phyloP scores from a whole-genome alignment of 1,140 invertebrate species.

The Reticulitermes speratus region DNA sequence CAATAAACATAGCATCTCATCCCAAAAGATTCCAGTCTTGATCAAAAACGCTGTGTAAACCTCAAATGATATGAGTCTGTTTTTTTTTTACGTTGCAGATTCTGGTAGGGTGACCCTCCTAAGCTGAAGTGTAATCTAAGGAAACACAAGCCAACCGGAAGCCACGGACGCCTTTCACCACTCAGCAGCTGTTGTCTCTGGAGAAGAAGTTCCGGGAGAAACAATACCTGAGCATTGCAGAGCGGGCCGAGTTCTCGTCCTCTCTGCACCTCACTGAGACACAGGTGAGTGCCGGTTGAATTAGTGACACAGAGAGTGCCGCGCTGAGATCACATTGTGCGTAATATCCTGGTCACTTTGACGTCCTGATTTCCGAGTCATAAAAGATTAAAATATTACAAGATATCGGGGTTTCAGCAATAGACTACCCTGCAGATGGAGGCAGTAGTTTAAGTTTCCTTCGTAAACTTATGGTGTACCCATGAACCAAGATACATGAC shows the following conservation, averaged over 20 bases:
- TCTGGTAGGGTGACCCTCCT: conserved; percentile 3
- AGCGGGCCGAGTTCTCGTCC: conserved; percentile 93
- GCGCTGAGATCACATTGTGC: background rate
- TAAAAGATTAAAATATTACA: too few relatives aligned
- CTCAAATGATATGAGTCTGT: too few relatives aligned
- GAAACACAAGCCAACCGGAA: conserved; percentile 97
- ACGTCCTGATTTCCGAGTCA: too few relatives aligned
- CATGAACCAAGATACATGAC: too few relatives aligned
- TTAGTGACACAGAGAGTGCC: background rate
- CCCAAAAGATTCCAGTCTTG: too few relatives aligned
- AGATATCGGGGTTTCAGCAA: too few relatives aligned
- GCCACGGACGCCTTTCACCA: conserved; percentile 95
- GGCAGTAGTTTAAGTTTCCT: too few relatives aligned
- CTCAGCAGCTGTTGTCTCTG: conserved; percentile 88
- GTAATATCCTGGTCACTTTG: too few relatives aligned
- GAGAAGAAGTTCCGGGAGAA: conserved; percentile 96
- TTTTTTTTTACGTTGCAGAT: background rate
- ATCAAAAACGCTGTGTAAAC: too few relatives aligned
- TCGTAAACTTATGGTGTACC: too few relatives aligned
- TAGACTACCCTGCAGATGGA: too few relatives aligned
- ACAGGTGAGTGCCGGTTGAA: conserved; percentile 58
- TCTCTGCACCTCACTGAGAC: conserved; percentile 94
- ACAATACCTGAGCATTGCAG: conserved; percentile 95
- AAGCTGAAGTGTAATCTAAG: conserved; percentile 85
- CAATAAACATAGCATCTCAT: too few relatives aligned